Percentiles rank a stretch among this genome's conserved stretches.
These are phyloP conservation scores for Drosophila paracracens DNA, from an alignment of 2,888 invertebrate species.

Conservation along the genomic window DNA sequence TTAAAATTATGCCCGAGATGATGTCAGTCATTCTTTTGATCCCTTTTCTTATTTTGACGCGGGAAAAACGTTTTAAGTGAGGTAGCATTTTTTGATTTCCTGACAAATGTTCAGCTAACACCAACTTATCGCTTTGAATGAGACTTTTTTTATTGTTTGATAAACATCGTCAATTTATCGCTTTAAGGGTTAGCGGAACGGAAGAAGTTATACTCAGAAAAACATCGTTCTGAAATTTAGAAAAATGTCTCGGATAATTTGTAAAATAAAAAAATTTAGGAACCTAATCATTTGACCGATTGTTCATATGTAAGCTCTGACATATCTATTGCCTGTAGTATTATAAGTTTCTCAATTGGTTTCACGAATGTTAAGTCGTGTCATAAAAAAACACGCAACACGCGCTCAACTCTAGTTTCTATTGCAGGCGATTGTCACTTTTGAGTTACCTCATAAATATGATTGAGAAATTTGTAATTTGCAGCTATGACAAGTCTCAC, in stretches of 20 bases:
- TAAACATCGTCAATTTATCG: background rate
- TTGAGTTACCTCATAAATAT: slow-evolving; percentile 51
- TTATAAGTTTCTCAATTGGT: background rate
- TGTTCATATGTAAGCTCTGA: background rate
- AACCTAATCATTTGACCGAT: background rate
- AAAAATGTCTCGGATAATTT: background rate
- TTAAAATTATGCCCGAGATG: background rate
- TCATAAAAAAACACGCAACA: background rate
- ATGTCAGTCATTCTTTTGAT: background rate
- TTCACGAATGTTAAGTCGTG: background rate
- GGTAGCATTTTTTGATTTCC: too few relatives aligned
- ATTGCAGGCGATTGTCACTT: background rate
- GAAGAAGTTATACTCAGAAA: background rate
- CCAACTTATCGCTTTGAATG: background rate
- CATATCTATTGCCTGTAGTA: too few relatives aligned
- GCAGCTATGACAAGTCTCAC: slow-evolving; percentile 37
- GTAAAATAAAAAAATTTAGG: background rate
- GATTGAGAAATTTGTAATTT: slow-evolving; percentile 69
- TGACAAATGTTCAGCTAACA: background rate
- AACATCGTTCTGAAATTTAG: background rate
- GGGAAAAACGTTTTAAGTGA: background rate
- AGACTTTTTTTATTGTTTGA: background rate
- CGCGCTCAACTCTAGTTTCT: background rate
- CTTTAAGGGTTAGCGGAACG: background rate
- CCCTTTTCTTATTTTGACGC: background rate